Evolutionary conservation across 1,140 invertebrate species (phyloP), one percentile per base, ranked within the genome.

Genomic region (Vollenhovia emeryi): DNA sequence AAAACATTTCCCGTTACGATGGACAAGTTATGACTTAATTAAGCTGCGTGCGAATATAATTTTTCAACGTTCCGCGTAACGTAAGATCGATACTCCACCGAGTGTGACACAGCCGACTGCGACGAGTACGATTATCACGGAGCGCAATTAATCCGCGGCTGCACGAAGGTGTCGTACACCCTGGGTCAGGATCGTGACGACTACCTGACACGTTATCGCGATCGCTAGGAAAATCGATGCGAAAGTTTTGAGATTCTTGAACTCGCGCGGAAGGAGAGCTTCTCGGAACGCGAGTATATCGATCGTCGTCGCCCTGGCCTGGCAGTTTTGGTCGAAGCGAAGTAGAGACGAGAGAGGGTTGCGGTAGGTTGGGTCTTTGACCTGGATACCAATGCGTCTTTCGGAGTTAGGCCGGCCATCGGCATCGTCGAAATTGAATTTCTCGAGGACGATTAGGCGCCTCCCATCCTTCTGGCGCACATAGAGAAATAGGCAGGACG

Each of bases 351-450:
- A 68, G 50, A 45, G 50, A 52, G 74, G 15, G 36, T 13, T 50
- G 59, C 24, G 52, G 85, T 80, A 80, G 64, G 82, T 33, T 50
- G 59, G 24, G 60, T 71, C 55, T 83, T 55, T 75, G 62, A 40
- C 43, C 75, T 66, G 76, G 69, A 89, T 89, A 74, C 79, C 84
- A 57, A 57, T 80, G 88, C 88, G 78, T 86, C 75, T 87, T 48
- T 73, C 62, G 50, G 74, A 69, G 79, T 85, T 75, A 52, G 76
- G 50, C 88, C 60, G 74, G 88, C 84, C 88, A 85, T 89, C 68
- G 43, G 74, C 78, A 80, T 89, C 80, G 85, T 78, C 45, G 88
- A 90, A 90, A 90, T 90, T 90, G 87, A 90, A 89, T 90, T 90
- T 90, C 89, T 87, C 82, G 71, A 60, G 68, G 66, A 66, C 85